Evolutionary conservation across 2,888 invertebrate genomes (phyloP), one percentile per base, ranked within the genome.

Genomic region (Trichacis sp.): DNA sequence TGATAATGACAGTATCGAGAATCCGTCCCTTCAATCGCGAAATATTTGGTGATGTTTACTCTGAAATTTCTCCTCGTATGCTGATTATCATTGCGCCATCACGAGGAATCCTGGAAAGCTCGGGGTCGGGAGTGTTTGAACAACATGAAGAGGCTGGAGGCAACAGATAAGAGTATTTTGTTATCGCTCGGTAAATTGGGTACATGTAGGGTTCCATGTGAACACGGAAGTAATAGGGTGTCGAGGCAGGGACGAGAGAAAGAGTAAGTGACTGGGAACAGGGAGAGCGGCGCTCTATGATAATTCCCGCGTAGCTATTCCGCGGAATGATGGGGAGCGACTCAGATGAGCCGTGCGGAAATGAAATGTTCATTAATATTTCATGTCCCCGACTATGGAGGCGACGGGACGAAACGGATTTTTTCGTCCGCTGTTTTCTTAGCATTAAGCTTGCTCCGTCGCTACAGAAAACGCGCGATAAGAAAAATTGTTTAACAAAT

Each of bases 311-410:
- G 24, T 24, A 3, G 24, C 24, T 24, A 24, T 24, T 24, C 24
- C 24, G 24, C 24, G 24, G 24, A 24, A 24, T 24, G 40, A 40
- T 4, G 5, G 15, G 15, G 33, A n/a, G 40, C 40, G 40, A 40
- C 24, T 24, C 20, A 12, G 12, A 45, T 20, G 45, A 20, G 45
- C 45, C 20, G 12, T 11, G 20, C 12, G 45, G 20, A 20, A 45
- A 45, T 45, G 45, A 45, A 45, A 45, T 45, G 14, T 45, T 45
- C 45, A 45, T 45, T 42, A 42, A 42, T 18, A 18, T 42, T 42
- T 33, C 33, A 33, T 33, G 11, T 24, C 24, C 24, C 8, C 33
- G 33, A 33, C 33, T 6, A n/a, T 14, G 40, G 40, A 15, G 14
- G 40, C 40, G 15, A 5, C 15, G 40, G 15, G 2, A 40, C 15